Evolutionary conservation across 1,140 invertebrate genomes (phyloP).

Genomic region (Bombus superbus): DNA sequence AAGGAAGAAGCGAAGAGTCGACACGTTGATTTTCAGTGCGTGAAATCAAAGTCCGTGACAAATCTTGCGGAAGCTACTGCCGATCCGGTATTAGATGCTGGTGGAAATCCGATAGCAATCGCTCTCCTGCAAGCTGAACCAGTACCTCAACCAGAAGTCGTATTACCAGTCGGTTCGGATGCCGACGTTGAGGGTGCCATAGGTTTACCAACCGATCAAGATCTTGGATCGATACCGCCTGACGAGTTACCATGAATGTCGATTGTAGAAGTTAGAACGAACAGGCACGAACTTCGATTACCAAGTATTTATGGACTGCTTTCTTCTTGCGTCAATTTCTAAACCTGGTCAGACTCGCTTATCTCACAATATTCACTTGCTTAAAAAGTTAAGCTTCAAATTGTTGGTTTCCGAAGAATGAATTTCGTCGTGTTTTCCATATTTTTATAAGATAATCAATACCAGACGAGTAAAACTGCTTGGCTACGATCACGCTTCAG

Average conservation of each 20-base stretch:
- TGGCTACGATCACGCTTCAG: background rate
- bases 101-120: constrained; percentile 83
- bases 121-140: constrained; percentile 60
- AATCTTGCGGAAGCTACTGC: constrained; percentile 96
- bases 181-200: constrained; percentile 75
- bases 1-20: constrained; percentile 99
- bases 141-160: constrained; percentile 67
- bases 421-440: constrained; percentile 11
- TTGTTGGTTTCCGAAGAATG: constrained; percentile 12
- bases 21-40: constrained; percentile 99
- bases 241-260: constrained; percentile 65
- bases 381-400: constrained; percentile 3
- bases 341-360: constrained; percentile 30
- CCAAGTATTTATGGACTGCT: constrained; percentile 36
- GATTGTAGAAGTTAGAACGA: background rate
- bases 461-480: background rate
- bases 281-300: constrained; percentile 8
- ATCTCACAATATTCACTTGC: constrained; percentile 10
- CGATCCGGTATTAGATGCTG: constrained; percentile 88
- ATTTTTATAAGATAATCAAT: constrained; percentile 19
- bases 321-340: constrained; percentile 50
- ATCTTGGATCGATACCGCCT: constrained; percentile 59
- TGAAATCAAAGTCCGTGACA: constrained; percentile 97
- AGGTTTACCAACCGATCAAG: constrained; percentile 63
- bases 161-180: constrained; percentile 70